Evolutionary conservation across 1,140 invertebrate species (phyloP), one percentile per base, ranked within the genome.

Genomic region (Leptinotarsa undecemlineata): DNA sequence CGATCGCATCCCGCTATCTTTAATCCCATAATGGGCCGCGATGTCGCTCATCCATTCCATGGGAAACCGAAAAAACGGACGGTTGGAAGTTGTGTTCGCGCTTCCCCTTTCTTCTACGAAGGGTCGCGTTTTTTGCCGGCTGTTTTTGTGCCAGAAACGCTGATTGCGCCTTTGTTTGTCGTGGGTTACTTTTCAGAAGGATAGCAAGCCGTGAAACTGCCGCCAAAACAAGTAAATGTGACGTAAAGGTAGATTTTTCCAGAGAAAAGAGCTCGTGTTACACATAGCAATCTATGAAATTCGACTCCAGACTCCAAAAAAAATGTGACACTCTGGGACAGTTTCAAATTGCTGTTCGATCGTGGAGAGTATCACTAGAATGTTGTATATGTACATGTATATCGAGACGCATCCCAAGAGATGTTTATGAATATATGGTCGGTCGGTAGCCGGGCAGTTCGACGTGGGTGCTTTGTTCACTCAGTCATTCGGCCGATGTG

Each of bases 111-210:
- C 51, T 57, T 19, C n/a, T 57, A 15, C 15, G 51, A 57, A 57
- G 51, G 51, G 51, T 57, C 17, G 51, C 51, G 51, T 57, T 57
- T 57, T 57, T 57, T 57, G 17, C 17, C 51, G 17, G 33, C 51
- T 4, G 51, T 15, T 57, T 57, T 57, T 57, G 15, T 57, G 17
- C n/a, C n/a, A 57, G 51, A 57, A 57, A 57, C 51, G 51, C 14
- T 57, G 51, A 57, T 57, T 57, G 51, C n/a, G 51, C 51, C 51
- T 57, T 57, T 57, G 51, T 57, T 57, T 57, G 51, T 57, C 51
- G 51, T 57, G 51, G 51, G 51, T 57, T 17, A 57, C 51, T 57
- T 57, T 57, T 57, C 17, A 57, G 51, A 19, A 57, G 15, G 51
- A 57, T 17, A 15, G 51, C n/a, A 4, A 19, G n/a, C 4, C 6